Conservation (phyloP, 2,113 vertebrate genomes). For the Delphinapterus leucas region DNA sequence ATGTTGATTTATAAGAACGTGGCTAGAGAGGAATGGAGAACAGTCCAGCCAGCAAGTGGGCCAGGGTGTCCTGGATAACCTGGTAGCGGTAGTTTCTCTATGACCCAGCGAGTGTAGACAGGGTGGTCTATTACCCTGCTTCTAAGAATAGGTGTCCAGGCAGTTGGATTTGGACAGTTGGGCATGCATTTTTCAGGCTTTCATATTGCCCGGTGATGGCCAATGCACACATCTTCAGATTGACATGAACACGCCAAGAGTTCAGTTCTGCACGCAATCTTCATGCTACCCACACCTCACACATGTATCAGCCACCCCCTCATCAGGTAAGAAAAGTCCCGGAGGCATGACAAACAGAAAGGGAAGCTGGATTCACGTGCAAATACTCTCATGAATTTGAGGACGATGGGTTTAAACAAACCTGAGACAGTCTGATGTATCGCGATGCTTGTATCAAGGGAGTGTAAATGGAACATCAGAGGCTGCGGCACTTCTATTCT, state of each 20-base stretch:
- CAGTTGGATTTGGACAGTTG: background rate
- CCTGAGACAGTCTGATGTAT: background rate
- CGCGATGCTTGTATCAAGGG: slow-evolving; percentile 43
- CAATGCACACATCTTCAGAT: background rate
- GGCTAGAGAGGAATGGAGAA: background rate
- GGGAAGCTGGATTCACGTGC: slow-evolving; percentile 42
- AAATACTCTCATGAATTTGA: slow-evolving; percentile 60
- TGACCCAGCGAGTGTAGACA: background rate
- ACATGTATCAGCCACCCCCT: background rate
- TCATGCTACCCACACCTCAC: background rate
- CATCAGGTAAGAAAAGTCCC: background rate
- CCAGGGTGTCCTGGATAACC: background rate
- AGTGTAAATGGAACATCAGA: slow-evolving; percentile 37
- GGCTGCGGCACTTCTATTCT: slow-evolving; percentile 1
- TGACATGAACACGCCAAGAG: background rate
- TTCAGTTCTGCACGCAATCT: background rate
- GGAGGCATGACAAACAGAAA: slow-evolving; percentile 14
- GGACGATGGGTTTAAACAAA: slow-evolving; percentile 42
- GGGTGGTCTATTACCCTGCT: background rate
- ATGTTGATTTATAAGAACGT: background rate
- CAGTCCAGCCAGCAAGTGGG: no score
- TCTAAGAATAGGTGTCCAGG: background rate
- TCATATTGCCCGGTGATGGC: background rate
- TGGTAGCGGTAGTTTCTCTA: background rate
- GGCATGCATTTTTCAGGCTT: background rate